Evolutionary conservation across 2,888 invertebrate genomes (phyloP), one percentile per base, ranked within the genome.

Genomic region (Drosophila melanosoma): DNA sequence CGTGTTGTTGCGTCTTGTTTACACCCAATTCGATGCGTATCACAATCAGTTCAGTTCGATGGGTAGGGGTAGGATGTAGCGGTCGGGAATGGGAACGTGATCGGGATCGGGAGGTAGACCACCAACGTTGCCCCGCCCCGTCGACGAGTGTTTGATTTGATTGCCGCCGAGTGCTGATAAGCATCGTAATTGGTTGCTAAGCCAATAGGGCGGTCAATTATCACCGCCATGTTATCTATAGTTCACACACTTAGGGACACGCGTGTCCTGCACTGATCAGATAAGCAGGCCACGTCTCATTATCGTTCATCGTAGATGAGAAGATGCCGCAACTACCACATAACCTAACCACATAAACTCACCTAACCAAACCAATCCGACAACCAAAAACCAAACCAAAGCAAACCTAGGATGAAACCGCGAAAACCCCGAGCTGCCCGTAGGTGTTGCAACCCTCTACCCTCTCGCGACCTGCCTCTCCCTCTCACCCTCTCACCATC

Each of bases 201-300:
- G 75, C 82, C 81, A 83, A 76, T 78, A 84, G 86, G 83, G 78
- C 82, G 77, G 82, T 83, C 90, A 91, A 91, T 91, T 91, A 91
- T 89, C 91, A 91, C 86, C 87, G 90, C 80, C 64, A 79, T 90
- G 87, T 87, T 89, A 89, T 91, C 87, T 83, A 69, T 63, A 69
- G 60, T 63, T 73, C 45, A 63, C 75, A 63, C 40, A 54, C 33
- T 32, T 10, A 26, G 33, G 29, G 60, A 67, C 40, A 57, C 79
- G 72, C 81, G 81, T 80, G 79, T 79, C 81, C 79, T 87, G 75
- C 85, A 68, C 66, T 57, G 69, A 77, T 74, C 72, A 85, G 88
- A 84, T 84, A 84, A 87, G 81, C 54, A 66, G 33, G 40, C 26
- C 70, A 64, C 58, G 59, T 63, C 61, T 42, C 79, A 54, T 69